Conservation (phyloP, 2,113 vertebrate species). For the Atlantisia rogersi region DNA sequence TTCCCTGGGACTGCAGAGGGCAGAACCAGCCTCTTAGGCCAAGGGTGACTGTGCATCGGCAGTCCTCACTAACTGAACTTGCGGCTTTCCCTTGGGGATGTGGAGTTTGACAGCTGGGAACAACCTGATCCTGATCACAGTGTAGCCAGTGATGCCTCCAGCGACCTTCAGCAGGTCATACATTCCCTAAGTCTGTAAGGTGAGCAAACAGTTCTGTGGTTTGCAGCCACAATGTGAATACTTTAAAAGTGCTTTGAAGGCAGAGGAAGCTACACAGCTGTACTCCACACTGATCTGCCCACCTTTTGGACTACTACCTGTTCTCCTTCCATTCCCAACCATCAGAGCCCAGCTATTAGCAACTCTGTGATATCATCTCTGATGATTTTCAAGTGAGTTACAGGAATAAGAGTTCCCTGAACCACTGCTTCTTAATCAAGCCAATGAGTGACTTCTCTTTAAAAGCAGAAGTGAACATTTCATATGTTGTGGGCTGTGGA, state of each 20-base stretch:
- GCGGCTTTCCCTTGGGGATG: not conserved
- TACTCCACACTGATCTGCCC: not conserved
- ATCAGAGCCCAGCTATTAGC: not conserved
- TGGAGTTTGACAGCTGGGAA: not conserved
- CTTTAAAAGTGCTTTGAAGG: not conserved
- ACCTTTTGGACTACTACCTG: not conserved
- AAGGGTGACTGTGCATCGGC: fast-evolving
- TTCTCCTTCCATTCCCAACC: not conserved
- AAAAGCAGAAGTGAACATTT: not conserved
- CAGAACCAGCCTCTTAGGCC: not conserved
- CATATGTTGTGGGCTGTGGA: not conserved
- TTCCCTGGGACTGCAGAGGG: not conserved
- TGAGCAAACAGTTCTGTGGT: slow-evolving; percentile 5
- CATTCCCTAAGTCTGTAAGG: not conserved
- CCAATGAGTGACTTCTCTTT: not conserved
- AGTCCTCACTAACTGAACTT: not conserved
- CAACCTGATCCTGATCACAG: not conserved
- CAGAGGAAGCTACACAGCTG: not conserved
- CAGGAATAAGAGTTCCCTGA: not conserved
- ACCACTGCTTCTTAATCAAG: not conserved
- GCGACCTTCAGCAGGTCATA: not conserved
- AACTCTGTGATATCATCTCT: not conserved
- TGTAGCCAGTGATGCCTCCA: not conserved
- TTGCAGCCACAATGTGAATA: not conserved
- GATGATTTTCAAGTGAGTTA: not conserved